These are phyloP conservation scores for Fistularia tabacaria DNA, from an alignment of 2,797 vertebrate genomes.

Conservation along the genomic window DNA sequence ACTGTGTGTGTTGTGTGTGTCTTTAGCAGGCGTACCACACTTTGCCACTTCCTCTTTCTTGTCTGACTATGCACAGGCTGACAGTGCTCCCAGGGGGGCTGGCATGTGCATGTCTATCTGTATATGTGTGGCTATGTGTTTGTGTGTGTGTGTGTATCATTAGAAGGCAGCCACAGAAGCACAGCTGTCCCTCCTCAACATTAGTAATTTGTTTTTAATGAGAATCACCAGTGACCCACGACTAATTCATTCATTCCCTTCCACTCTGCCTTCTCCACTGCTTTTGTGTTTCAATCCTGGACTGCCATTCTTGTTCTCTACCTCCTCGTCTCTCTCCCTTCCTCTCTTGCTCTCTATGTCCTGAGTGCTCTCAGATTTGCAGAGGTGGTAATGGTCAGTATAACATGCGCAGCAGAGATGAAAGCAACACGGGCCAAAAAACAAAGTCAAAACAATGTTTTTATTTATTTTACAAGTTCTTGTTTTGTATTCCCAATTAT, in stretches of 20 bases:
- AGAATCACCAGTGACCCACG: constrained; percentile 99
- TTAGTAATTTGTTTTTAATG: constrained; percentile 99
- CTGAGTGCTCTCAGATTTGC: constrained; percentile 21
- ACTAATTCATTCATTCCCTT: constrained; percentile 99
- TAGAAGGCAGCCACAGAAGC: constrained; percentile 94
- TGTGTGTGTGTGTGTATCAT: constrained; percentile 86
- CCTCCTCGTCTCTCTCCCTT: constrained; percentile 1
- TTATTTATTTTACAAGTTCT: constrained; percentile 50
- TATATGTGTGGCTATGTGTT: constrained; percentile 81
- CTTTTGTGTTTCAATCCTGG: constrained; percentile 76
- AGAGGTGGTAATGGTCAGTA: constrained; percentile 36
- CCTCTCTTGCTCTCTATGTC: constrained; percentile 3
- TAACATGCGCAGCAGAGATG: constrained; percentile 7
- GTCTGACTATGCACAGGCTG: constrained; percentile 76
- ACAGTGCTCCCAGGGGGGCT: constrained; percentile 75
- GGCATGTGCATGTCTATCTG: constrained; percentile 30
- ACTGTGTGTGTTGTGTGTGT: constrained; percentile 20
- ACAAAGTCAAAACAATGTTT: constrained; percentile 43
- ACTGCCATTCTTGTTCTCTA: constrained; percentile 30
- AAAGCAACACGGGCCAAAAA: constrained; percentile 3
- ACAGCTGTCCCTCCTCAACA: constrained; percentile 99
- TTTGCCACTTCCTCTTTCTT: constrained; percentile 74
- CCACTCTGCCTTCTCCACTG: constrained; percentile 78
- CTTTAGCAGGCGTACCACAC: constrained; percentile 60
- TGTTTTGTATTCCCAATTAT: constrained; percentile 54